Conservation (phyloP, 2,888 invertebrate genomes). For the Synanthedon myopaeformis region DNA sequence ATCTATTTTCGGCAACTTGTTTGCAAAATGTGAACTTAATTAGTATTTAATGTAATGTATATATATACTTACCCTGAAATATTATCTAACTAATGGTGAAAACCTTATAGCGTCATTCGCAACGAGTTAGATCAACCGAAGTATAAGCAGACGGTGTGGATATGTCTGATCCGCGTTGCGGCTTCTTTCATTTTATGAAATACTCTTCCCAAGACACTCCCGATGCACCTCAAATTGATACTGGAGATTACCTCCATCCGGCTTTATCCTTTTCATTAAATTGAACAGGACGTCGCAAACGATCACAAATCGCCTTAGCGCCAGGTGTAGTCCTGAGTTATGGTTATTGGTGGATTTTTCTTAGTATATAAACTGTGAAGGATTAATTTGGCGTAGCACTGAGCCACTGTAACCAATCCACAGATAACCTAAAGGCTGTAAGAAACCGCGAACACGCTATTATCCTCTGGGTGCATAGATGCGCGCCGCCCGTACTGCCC, state of each 20-base stretch:
- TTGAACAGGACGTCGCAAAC: conserved; percentile 34
- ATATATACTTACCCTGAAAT: too few relatives aligned
- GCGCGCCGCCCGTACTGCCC: conserved; percentile 23
- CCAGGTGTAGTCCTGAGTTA: conserved; percentile 4
- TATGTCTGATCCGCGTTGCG: conserved; percentile 18
- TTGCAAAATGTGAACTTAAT: too few relatives aligned
- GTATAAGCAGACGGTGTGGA: background rate
- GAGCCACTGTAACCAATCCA: background rate
- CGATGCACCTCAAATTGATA: conserved; percentile 55
- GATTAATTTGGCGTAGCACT: background rate
- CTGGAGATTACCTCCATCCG: conserved; percentile 52
- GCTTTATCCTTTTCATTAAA: conserved; percentile 58
- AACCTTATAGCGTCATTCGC: too few relatives aligned
- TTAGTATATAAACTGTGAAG: background rate
- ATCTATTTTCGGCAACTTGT: too few relatives aligned
- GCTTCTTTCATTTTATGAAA: conserved; percentile 44
- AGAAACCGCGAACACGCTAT: conserved; percentile 9
- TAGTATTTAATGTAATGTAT: too few relatives aligned
- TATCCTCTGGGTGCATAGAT: conserved; percentile 2
- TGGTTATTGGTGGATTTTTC: background rate
- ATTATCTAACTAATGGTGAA: too few relatives aligned
- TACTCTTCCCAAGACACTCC: conserved; percentile 49
- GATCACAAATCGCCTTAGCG: conserved; percentile 34
- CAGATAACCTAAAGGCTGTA: background rate
- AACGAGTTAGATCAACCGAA: too few relatives aligned